Conservation (phyloP, 2,113 vertebrate genomes). For the Hemichromis elongatus region DNA sequence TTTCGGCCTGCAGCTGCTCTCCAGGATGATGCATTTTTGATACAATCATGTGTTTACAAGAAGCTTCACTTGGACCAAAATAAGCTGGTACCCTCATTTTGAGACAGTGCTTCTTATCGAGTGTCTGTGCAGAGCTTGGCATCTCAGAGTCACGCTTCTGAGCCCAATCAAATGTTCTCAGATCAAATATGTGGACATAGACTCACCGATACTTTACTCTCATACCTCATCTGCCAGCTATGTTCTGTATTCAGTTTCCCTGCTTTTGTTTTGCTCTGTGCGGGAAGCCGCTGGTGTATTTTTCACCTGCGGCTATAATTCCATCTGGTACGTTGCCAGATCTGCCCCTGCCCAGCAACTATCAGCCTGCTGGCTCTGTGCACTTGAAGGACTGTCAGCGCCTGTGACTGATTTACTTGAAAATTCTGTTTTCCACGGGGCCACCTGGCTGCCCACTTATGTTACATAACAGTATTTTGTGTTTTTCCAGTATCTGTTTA, state of each 20-base stretch:
- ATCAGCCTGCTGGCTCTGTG: neutral
- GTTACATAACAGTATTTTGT: conserved; percentile 9
- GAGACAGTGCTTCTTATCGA: neutral
- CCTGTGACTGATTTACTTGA: neutral
- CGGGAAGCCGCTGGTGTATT: neutral
- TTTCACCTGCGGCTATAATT: neutral
- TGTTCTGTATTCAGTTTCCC: neutral
- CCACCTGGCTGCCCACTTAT: neutral
- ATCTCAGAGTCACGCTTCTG: neutral
- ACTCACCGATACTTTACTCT: neutral
- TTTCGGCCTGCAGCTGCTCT: neutral
- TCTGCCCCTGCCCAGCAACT: neutral
- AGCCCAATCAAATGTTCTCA: neutral
- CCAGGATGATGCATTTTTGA: neutral
- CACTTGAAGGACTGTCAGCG: neutral
- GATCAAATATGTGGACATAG: neutral
- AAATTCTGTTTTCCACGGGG: neutral
- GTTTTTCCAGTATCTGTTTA: neutral
- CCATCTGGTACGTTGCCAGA: conserved; percentile 12
- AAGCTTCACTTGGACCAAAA: neutral
- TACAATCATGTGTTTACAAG: conserved; percentile 6
- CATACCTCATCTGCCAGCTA: neutral
- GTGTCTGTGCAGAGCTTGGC: neutral
- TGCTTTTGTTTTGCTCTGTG: neutral
- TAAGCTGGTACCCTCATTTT: neutral